Evolutionary conservation across 53 echinoderm and acorn worm genomes (phyloP), one percentile per base, ranked within the genome.

Genomic region (Pentamera pediparva): DNA sequence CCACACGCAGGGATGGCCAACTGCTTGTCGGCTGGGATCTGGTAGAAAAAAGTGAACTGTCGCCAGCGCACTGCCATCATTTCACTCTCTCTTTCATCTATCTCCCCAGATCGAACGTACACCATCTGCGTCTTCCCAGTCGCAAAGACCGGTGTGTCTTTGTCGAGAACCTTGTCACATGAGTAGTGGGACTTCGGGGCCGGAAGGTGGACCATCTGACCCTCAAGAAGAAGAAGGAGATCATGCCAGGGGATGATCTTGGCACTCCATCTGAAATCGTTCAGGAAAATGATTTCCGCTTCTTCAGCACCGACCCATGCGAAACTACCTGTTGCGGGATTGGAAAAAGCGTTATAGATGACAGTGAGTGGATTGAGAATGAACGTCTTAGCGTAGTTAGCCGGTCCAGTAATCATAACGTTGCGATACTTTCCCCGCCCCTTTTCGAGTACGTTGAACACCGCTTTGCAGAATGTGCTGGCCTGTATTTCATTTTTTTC

Each of bases 21-120:
- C 10, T 54, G 54, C 54, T 20, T 28, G 0, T 54, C 54, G 28
- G n/a, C 24, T 26, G 54, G 54, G 54, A 54, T 54, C 24, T 54
- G 54, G 28, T 54, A 54, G 54, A 22, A 54, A 28, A 54, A 54
- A 26, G 33, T 20, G 39, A 78, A 78, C 15, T 35, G 17, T 8
- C 37, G 34, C 78, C 78, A 67, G 8, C 78, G 49, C 2, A 67
- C 65, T 5, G 64, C 34, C 80, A 80, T 80, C 80, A 80, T 80
- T 54, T 80, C 78, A 3, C 70, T 80, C 35, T 80, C 80, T 3
- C 70, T 70, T 22, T 80, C 80, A 70, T 80, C 71, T 10, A 80
- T 60, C 39, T 29, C 58, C 0, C 80, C 71, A 4, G 70, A 70
- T 25, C 58, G 28, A 35, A 80, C 35, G 39, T 24, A 57, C 7